Percentiles rank a stretch among this genome's conserved stretches.
phyloP scores from a whole-genome alignment of 2,797 vertebrate species.

The Salarias fasciatus region DNA sequence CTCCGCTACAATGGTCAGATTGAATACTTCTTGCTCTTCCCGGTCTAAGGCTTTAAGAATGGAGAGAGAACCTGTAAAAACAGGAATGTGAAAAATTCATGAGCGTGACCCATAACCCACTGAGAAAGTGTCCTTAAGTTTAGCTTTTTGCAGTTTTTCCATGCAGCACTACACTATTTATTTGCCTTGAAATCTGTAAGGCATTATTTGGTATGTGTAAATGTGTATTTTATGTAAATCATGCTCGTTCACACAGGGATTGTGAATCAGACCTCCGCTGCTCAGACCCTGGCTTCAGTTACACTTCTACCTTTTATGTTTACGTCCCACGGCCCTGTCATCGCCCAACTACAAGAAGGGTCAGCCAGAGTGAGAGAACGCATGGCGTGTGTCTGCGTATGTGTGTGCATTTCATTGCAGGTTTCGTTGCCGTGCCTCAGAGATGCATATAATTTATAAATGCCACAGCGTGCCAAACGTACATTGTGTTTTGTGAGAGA shows the following conservation, averaged over 20 bases:
- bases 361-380: constrained; percentile 60
- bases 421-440: constrained; percentile 21
- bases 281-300: constrained; percentile 37
- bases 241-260: constrained; percentile 21
- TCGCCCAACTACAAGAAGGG: constrained; percentile 36
- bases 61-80: constrained; percentile 65
- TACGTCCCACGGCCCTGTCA: constrained; percentile 56
- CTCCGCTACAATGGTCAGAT: constrained; percentile 89
- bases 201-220: constrained; percentile 26
- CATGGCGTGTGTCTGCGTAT: not conserved
- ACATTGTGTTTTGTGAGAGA: constrained; percentile 28
- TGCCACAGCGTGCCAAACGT: constrained; percentile 35
- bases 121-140: constrained; percentile 10
- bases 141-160: constrained; percentile 4
- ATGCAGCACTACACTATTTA: constrained; percentile 5
- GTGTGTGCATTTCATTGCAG: constrained; percentile 4
- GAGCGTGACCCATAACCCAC: not conserved
- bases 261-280: constrained; percentile 40
- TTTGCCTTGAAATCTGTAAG: constrained; percentile 38
- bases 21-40: constrained; percentile 88
- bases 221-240: constrained; percentile 32
- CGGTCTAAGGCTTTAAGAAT: constrained; percentile 89
- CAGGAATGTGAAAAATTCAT: not conserved
- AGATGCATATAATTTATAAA: constrained; percentile 52
- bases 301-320: constrained; percentile 37